Conservation (phyloP, 2,888 invertebrate genomes). For the Busseola fusca region DNA sequence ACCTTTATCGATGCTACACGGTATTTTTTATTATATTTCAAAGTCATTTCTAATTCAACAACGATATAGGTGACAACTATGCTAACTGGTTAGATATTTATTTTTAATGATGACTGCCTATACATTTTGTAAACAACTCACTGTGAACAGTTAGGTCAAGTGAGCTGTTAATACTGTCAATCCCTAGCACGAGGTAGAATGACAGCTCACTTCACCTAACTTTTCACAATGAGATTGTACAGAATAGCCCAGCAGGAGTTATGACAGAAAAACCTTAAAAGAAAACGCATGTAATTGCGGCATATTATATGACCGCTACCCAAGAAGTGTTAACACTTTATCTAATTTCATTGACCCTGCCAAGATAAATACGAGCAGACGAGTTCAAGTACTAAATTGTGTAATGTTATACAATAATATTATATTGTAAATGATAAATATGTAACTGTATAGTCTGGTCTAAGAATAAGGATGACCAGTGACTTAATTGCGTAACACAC, state of each 20-base stretch:
- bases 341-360: slow-evolving; percentile 57
- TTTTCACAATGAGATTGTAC: too few species aligned
- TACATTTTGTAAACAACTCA: too few species aligned
- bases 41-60: background rate
- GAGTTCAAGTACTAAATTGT: slow-evolving; percentile 58
- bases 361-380: slow-evolving; percentile 41
- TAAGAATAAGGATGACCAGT: too few species aligned
- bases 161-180: background rate
- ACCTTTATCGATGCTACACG: background rate
- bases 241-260: background rate
- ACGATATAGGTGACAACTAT: too few species aligned
- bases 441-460: too few species aligned
- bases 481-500: background rate
- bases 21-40: background rate
- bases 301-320: slow-evolving; percentile 34
- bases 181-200: too few species aligned
- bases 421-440: background rate
- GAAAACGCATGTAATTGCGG: background rate
- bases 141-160: too few species aligned
- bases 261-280: background rate
- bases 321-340: slow-evolving; percentile 31
- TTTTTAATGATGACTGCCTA: too few species aligned
- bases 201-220: too few species aligned
- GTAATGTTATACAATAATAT: slow-evolving; percentile 56
- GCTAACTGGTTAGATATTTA: too few species aligned